phyloP scores from a whole-genome alignment of 1,140 invertebrate species.

The Panagrolaimus sp. region DNA sequence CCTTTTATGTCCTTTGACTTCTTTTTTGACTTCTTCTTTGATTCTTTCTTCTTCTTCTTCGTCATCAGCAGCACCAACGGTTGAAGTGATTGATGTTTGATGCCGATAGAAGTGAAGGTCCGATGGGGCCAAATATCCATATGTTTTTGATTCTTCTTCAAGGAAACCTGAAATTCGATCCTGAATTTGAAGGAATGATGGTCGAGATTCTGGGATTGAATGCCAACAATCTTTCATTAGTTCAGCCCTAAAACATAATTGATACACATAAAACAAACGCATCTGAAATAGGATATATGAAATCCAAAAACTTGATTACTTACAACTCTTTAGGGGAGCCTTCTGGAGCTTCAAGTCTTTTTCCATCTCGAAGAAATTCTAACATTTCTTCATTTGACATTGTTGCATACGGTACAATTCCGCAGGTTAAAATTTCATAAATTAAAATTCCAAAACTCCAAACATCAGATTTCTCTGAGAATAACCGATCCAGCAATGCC shows the following conservation, averaged over 20 bases:
- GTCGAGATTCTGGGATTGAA: not conserved
- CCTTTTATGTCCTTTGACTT: no score
- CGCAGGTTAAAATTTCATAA: slow-evolving; percentile 1
- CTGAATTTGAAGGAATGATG: not conserved
- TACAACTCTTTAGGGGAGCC: not conserved
- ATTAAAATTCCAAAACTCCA: not conserved
- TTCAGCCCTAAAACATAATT: not conserved
- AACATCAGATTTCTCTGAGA: not conserved
- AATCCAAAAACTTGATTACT: not conserved
- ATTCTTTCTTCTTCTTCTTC: no score
- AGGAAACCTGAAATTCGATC: not conserved
- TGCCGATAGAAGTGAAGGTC: no score
- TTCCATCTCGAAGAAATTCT: not conserved
- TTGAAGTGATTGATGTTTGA: no score
- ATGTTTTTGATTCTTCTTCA: not conserved
- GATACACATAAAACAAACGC: not conserved
- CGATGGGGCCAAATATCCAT: not conserved
- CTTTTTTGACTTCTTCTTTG: no score
- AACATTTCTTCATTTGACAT: slow-evolving; percentile 17
- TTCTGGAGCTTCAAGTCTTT: not conserved
- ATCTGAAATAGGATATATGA: not conserved
- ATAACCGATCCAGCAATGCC: not conserved
- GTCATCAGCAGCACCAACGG: no score
- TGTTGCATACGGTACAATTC: slow-evolving; percentile 2
- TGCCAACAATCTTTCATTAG: slow-evolving; percentile 5